Percentiles rank a stretch among this genome's conserved stretches.
These are phyloP conservation scores for Cryptoleucopteryx plumbea DNA, from an alignment of 2,113 vertebrate species.

Conservation along the genomic window DNA sequence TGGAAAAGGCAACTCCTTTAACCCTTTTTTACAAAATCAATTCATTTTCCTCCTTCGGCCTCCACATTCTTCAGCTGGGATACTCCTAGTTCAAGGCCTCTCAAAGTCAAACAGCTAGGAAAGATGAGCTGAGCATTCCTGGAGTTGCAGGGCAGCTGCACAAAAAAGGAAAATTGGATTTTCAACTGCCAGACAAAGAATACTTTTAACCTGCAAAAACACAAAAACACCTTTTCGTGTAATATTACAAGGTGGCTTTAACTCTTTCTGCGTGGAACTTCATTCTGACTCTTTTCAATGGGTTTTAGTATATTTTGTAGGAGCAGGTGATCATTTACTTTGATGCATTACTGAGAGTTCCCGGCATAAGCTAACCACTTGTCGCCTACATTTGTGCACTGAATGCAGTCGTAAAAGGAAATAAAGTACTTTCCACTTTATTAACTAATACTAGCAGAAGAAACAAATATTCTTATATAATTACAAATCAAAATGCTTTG, in stretches of 20 bases:
- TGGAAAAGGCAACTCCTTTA: neutral
- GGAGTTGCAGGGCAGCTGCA: neutral
- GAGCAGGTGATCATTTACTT: neutral
- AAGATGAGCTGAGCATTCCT: neutral
- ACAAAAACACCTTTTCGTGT: neutral
- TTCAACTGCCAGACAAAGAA: neutral
- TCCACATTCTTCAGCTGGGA: neutral
- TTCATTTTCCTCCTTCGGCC: neutral
- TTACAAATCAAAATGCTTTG: neutral
- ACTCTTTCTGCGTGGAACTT: neutral
- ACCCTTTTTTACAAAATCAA: neutral
- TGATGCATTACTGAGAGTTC: neutral
- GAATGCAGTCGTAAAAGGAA: neutral
- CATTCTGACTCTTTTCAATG: neutral
- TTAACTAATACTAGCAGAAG: neutral
- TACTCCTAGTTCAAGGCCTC: neutral
- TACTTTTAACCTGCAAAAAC: neutral
- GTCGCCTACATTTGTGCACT: neutral
- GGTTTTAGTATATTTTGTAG: neutral
- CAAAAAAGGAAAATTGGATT: neutral
- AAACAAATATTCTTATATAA: neutral
- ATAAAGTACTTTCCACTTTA: neutral
- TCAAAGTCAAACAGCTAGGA: slow-evolving; percentile 23
- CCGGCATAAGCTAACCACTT: neutral
- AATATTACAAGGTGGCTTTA: neutral